These are phyloP conservation scores for Octonoba sinensis DNA, from an alignment of 2,888 invertebrate species.

Conservation along the genomic window DNA sequence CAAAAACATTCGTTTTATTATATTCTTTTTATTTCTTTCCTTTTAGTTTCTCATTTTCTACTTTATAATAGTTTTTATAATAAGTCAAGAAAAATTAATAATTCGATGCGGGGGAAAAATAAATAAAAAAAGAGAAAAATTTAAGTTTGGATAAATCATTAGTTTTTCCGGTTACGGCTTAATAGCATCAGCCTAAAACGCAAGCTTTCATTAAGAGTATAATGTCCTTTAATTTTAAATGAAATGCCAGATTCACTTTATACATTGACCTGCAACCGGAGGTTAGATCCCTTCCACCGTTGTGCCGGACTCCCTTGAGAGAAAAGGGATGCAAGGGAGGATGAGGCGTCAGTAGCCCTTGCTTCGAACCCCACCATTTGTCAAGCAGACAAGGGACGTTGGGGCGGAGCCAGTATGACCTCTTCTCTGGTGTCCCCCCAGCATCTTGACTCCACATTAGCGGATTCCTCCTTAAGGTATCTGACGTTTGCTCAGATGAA, in stretches of 20 bases:
- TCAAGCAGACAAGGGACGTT: slow-evolving; percentile 34
- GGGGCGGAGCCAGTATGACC: slow-evolving; percentile 18
- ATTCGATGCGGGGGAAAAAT: too few species aligned
- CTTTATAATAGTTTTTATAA: too few species aligned
- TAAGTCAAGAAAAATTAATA: too few species aligned
- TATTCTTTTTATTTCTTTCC: too few species aligned
- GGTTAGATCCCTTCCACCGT: slow-evolving; percentile 7
- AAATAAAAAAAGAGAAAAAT: too few species aligned
- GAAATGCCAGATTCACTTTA: not conserved
- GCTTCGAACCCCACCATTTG: slow-evolving; percentile 23
- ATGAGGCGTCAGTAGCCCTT: slow-evolving; percentile 34
- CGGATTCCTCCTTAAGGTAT: not conserved
- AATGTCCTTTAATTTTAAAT: not conserved
- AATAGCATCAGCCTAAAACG: too few species aligned
- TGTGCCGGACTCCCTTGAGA: slow-evolving; percentile 6
- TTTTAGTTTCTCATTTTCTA: too few species aligned
- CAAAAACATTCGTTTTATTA: too few species aligned
- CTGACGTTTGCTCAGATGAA: slow-evolving; percentile 10
- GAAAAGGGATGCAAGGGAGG: slow-evolving; percentile 8
- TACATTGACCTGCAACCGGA: slow-evolving; percentile 9
- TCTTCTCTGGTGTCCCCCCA: not conserved
- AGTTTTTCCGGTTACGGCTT: too few species aligned
- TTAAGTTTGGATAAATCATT: too few species aligned
- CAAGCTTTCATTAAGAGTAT: too few species aligned
- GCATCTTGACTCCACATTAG: not conserved